These are phyloP conservation scores for Phaonia tiefii DNA, from an alignment of 2,888 invertebrate species.

Conservation along the genomic window DNA sequence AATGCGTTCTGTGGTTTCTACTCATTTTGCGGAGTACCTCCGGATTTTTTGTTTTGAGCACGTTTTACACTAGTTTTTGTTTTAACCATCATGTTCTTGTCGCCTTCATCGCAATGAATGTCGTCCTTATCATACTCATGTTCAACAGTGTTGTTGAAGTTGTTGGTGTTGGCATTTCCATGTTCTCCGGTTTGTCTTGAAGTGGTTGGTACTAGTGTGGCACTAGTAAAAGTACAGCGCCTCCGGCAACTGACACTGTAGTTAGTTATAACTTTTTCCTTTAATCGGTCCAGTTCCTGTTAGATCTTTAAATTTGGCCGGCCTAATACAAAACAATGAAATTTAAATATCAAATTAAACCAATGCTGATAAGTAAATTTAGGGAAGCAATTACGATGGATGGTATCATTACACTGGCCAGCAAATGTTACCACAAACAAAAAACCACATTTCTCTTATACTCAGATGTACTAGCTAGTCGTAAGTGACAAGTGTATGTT, in stretches of 20 bases:
- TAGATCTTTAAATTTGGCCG: not conserved
- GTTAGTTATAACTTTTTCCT: conserved; percentile 52
- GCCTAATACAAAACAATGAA: not conserved
- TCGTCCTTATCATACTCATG: conserved; percentile 3
- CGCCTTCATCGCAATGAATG: conserved; percentile 20
- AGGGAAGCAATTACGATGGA: no score
- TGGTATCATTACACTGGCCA: conserved; percentile 3
- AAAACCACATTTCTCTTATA: no score
- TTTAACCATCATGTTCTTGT: not conserved
- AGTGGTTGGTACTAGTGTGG: no score
- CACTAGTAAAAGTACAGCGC: conserved; percentile 64
- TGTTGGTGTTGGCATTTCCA: conserved; percentile 22
- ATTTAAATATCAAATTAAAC: conserved; percentile 32
- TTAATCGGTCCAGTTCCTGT: conserved; percentile 26
- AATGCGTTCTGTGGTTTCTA: conserved; percentile 52
- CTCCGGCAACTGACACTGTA: conserved; percentile 63
- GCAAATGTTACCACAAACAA: not conserved
- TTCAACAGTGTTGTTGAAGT: conserved; percentile 16
- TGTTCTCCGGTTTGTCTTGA: conserved; percentile 50
- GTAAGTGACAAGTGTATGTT: no score
- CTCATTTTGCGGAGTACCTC: conserved; percentile 45
- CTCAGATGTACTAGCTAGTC: no score
- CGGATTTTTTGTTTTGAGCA: conserved; percentile 53
- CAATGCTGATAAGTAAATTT: conserved; percentile 17
- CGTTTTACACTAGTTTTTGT: conserved; percentile 58